Evolutionary conservation across 2,888 invertebrate species (phyloP), one percentile per base, ranked within the genome.

Genomic region (Andrena trimmerana): DNA sequence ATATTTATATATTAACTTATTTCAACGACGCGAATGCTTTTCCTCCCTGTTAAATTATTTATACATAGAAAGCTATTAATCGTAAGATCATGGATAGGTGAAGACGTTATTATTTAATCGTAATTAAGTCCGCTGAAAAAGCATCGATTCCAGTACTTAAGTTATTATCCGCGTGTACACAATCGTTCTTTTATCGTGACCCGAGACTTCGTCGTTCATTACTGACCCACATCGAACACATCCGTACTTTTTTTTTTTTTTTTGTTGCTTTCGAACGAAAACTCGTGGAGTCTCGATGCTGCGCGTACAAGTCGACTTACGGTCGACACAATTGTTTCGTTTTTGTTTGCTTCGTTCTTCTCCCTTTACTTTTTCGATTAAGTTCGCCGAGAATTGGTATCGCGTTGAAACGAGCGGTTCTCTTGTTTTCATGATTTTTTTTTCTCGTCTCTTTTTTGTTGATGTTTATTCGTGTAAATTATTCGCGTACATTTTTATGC

Each of bases 131-230:
- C 81, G 82, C 90, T 86, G 77, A 88, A 88, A 83, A 86, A 74
- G 52, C 20, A 24, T 57, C 66, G 77, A 85, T 42, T 71, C 77
- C 81, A 80, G 92, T 93, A 93, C 94, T 94, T 94, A 93, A 93
- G 90, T 93, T 92, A 93, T 93, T 92, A 93, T 94, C 95, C 81
- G 81, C 71, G 82, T 68, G 72, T 88, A 82, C 86, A 93, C 71
- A 81, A 24, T 66, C n/a, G 42, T 88, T 73, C 52, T 63, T 67
- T 63, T 48, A 36, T 50, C 59, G 31, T 29, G 20, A 36, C n/a
- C 52, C 52, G 48, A 75, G 7, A 6, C 59, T 29, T 27, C 20
- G 24, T 78, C 10, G 52, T 59, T 60, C 31, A 7, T 68, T 29
- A 31, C 31, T 50, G 16, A 24, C 50, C 13, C 48, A 67, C 33